Conservation (phyloP, 2,797 vertebrate species). For the Rachycentron canadum region DNA sequence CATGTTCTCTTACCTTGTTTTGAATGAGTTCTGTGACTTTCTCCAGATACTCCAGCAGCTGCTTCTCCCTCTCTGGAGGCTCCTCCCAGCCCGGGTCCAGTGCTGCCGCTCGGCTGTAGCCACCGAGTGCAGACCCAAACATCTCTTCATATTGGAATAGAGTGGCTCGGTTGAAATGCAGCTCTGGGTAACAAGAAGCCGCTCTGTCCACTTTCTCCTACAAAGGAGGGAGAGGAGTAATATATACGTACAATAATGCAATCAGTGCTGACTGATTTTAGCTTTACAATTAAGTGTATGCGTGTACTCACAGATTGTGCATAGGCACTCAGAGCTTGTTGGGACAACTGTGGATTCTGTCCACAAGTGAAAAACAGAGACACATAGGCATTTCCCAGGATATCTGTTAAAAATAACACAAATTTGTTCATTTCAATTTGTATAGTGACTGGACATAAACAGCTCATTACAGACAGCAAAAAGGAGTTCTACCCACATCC, state of each 20-base stretch:
- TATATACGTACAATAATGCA: not conserved
- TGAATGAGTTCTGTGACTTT: constrained; percentile 86
- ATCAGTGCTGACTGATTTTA: not conserved
- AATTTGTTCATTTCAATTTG: not conserved
- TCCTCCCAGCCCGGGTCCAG: constrained; percentile 90
- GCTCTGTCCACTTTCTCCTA: constrained; percentile 91
- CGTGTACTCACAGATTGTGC: constrained; percentile 89
- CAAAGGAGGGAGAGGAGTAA: not conserved
- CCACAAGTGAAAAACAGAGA: constrained; percentile 93
- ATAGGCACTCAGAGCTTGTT: constrained; percentile 93
- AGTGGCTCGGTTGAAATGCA: constrained; percentile 91
- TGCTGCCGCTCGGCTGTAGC: constrained; percentile 87
- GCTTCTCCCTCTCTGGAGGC: constrained; percentile 86
- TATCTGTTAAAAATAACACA: constrained; percentile 83
- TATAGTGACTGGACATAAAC: not conserved
- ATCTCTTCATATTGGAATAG: constrained; percentile 94
- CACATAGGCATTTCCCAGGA: constrained; percentile 93
- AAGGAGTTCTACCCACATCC: not conserved
- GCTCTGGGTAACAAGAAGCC: constrained; percentile 89
- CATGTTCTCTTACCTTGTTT: constrained; percentile 84
- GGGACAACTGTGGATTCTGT: constrained; percentile 92
- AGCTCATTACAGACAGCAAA: not conserved
- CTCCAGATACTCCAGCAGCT: constrained; percentile 89
- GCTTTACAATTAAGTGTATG: not conserved
- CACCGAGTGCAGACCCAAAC: constrained; percentile 89